phyloP scores from a whole-genome alignment of 2,113 vertebrate genomes.

The Hiodon tergisus region DNA sequence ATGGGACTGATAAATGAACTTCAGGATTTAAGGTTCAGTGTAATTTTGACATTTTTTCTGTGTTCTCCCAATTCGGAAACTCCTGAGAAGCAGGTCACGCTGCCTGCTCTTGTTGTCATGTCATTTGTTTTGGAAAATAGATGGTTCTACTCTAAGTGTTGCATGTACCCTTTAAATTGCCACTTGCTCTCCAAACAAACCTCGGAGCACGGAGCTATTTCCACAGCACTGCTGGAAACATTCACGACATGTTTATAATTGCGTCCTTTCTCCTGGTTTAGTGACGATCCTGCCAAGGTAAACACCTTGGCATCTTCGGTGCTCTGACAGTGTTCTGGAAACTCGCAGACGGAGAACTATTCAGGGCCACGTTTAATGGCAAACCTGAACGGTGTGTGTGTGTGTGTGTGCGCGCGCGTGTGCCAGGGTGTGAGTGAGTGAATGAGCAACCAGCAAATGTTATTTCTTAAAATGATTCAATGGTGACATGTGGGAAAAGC shows the following conservation, averaged over 20 bases:
- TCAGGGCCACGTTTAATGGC: no score
- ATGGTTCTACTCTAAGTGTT: not conserved
- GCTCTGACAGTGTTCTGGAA: slow-evolving; percentile 30
- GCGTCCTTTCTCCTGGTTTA: slow-evolving; percentile 31
- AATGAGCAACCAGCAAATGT: no score
- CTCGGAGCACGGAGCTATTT: slow-evolving; percentile 23
- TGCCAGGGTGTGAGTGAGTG: no score
- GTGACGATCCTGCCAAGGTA: slow-evolving; percentile 40
- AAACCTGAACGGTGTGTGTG: no score
- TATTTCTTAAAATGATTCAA: no score
- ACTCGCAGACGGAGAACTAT: not conserved
- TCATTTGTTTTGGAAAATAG: slow-evolving; percentile 19
- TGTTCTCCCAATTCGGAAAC: not conserved
- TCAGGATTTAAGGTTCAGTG: not conserved
- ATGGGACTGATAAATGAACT: not conserved
- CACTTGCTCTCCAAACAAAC: slow-evolving; percentile 47
- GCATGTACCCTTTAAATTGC: slow-evolving; percentile 37
- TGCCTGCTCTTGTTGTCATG: slow-evolving; percentile 7
- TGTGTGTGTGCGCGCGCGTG: no score
- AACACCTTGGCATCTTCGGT: slow-evolving; percentile 38
- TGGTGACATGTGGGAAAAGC: no score
- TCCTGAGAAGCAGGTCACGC: not conserved
- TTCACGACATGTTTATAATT: slow-evolving; percentile 44
- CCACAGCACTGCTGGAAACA: slow-evolving; percentile 37
- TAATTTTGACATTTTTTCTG: not conserved